Conservation (phyloP, 2,888 invertebrate genomes). For the Ophioninae sp. region DNA sequence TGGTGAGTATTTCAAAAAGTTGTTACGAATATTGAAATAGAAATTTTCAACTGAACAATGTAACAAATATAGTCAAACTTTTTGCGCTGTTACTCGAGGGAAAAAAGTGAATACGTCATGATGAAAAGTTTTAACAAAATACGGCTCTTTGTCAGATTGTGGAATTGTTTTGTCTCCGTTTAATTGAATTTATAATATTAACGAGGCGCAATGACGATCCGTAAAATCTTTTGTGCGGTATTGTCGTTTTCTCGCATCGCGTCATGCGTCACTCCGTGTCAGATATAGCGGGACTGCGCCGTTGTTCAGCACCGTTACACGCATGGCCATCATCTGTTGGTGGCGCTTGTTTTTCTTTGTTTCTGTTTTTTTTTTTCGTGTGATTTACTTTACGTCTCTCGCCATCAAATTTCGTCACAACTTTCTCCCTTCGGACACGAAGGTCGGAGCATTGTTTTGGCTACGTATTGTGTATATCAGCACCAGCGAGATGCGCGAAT, state of each 20-base stretch:
- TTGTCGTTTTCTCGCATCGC: not conserved
- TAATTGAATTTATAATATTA: not conserved
- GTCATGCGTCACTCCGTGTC: not conserved
- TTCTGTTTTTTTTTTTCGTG: conserved; percentile 1
- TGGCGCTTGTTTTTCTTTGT: not conserved
- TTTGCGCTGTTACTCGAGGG: not conserved
- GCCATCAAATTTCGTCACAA: conserved; percentile 25
- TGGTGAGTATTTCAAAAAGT: conserved; percentile 26
- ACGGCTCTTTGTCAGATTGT: not conserved
- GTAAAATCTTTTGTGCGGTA: not conserved
- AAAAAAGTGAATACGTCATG: not conserved
- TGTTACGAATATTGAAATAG: not conserved
- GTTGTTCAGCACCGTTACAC: not conserved
- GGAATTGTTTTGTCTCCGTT: not conserved
- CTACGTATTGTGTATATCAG: not conserved
- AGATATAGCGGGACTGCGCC: not conserved
- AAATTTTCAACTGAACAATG: not conserved
- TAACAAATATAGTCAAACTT: not conserved
- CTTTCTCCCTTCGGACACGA: not conserved
- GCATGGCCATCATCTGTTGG: not conserved
- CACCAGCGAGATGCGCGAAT: not conserved
- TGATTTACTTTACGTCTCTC: not conserved
- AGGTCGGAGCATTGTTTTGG: not conserved
- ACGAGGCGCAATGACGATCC: not conserved
- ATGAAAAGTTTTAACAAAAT: not conserved